These are phyloP conservation scores for Pammene fasciana DNA, from an alignment of 2,888 invertebrate species.

Conservation along the genomic window DNA sequence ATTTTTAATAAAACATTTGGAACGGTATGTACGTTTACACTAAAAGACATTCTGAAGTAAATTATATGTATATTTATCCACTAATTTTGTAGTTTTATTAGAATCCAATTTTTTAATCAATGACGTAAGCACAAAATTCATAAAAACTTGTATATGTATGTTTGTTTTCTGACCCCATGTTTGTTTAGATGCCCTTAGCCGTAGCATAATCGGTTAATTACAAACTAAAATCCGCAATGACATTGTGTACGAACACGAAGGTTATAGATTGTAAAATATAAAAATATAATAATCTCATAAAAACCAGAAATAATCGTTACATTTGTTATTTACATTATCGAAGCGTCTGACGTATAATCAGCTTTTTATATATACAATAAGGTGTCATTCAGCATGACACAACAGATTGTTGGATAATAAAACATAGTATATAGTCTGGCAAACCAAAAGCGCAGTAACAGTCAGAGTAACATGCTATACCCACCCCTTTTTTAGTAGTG, in stretches of 20 bases:
- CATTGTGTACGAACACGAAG: slow-evolving; percentile 21
- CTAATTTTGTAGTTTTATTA: too few relatives aligned
- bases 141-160: too few relatives aligned
- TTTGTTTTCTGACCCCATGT: too few relatives aligned
- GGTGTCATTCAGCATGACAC: not conserved
- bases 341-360: not conserved
- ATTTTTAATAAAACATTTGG: not conserved
- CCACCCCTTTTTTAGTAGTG: too few relatives aligned
- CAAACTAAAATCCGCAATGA: slow-evolving; percentile 7
- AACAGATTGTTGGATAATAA: not conserved
- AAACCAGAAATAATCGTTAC: slow-evolving; percentile 9
- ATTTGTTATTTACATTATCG: slow-evolving; percentile 5
- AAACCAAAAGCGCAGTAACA: too few relatives aligned
- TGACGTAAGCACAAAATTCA: too few relatives aligned
- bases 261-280: slow-evolving; percentile 22
- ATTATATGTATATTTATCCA: too few relatives aligned
- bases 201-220: slow-evolving; percentile 1
- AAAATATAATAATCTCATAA: slow-evolving; percentile 18
- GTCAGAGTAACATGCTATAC: too few relatives aligned
- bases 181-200: not conserved
- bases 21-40: not conserved
- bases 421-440: too few relatives aligned
- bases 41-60: too few relatives aligned
- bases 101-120: too few relatives aligned
- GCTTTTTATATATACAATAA: slow-evolving; percentile 3